phyloP scores from a whole-genome alignment of 1,140 invertebrate species.

The Nasonia longicornis region DNA sequence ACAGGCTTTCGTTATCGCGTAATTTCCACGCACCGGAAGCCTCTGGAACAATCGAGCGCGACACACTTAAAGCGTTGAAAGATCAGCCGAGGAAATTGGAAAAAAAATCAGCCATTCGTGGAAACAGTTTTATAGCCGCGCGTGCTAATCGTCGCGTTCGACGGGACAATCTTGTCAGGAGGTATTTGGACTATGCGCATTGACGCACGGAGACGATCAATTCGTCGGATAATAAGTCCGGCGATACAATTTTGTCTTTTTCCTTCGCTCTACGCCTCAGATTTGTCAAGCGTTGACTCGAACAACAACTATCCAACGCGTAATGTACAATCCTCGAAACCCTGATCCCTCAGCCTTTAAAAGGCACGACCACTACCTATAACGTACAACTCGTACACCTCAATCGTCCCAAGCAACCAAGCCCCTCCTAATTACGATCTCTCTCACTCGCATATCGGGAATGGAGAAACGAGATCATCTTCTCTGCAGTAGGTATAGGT shows the following conservation, averaged over 20 bases:
- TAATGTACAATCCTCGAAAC: too few species aligned
- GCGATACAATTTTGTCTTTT: too few species aligned
- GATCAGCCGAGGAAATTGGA: neutral
- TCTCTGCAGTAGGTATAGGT: neutral
- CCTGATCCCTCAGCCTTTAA: too few species aligned
- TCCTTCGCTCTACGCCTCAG: too few species aligned
- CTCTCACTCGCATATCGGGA: neutral
- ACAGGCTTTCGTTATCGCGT: neutral
- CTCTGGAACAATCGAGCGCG: neutral
- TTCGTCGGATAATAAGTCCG: too few species aligned
- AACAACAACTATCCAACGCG: too few species aligned
- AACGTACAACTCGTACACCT: too few species aligned
- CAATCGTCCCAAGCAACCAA: neutral
- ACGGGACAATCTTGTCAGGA: too few species aligned
- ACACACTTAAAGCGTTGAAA: neutral
- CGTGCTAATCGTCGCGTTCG: neutral
- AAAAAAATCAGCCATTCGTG: neutral
- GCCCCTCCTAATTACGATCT: neutral
- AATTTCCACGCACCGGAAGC: neutral
- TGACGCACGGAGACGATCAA: too few species aligned
- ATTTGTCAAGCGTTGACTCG: too few species aligned
- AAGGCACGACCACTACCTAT: too few species aligned
- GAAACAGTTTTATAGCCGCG: neutral
- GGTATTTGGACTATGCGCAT: too few species aligned
- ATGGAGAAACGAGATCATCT: neutral